Percentiles rank a stretch among this genome's conserved stretches.
Evolutionary conservation across 2,888 invertebrate species (phyloP).

Genomic region (Antheraea yamamai): DNA sequence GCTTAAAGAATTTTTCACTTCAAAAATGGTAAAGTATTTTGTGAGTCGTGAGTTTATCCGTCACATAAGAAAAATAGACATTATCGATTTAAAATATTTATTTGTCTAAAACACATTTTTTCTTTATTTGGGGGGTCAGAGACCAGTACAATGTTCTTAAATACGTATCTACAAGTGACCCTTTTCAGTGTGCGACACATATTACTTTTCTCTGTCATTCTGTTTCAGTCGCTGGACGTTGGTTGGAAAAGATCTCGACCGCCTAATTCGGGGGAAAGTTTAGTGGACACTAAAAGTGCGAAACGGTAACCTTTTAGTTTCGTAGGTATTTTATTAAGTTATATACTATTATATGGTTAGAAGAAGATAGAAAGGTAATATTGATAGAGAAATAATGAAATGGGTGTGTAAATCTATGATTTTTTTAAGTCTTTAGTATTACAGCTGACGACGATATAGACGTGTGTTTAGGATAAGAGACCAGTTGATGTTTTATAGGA

Average conservation of each 20-base stretch:
- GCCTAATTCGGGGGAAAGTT: conserved; percentile 19
- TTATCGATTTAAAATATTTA: neutral
- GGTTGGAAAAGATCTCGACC: conserved; percentile 18
- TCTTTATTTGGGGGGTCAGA: neutral
- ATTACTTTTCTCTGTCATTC: conserved; percentile 23
- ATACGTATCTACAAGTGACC: conserved; percentile 18
- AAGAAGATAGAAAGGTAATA: no score
- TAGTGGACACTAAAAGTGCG: neutral
- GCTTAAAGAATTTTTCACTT: no score
- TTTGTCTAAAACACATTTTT: neutral
- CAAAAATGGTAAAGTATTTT: no score
- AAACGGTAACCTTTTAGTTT: neutral
- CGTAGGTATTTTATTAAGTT: neutral
- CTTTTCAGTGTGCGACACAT: conserved; percentile 23
- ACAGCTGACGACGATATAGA: no score
- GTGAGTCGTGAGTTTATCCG: no score
- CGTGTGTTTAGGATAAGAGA: neutral
- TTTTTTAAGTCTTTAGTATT: no score
- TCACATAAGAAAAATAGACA: neutral
- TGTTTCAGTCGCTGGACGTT: conserved; percentile 12
- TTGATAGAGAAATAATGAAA: no score
- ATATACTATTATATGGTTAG: neutral
- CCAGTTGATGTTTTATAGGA: neutral
- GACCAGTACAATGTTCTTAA: neutral
- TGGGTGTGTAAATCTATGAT: no score